Evolutionary conservation across 2,888 invertebrate species (phyloP), one percentile per base, ranked within the genome.

Genomic region (Cerastis rubricosa): DNA sequence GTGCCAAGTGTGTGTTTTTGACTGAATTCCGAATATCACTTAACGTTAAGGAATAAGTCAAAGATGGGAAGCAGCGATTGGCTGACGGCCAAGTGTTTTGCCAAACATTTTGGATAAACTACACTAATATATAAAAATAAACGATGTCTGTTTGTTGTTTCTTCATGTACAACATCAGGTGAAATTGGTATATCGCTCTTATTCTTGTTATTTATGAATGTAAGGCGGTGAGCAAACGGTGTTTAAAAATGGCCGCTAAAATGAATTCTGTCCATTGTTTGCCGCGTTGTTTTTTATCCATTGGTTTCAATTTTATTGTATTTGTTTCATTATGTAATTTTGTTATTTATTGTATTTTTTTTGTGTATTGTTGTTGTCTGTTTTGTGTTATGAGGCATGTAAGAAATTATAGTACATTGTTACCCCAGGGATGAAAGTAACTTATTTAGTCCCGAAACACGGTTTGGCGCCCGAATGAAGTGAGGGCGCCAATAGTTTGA

Each of bases 31-130:
- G 89, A 90, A 87, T 87, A 89, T 88, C 85, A 83, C 83, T 83
- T 81, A 84, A 70, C 78, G 80, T 72, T 81, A 79, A 86, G 85
- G 84, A 86, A 86, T 82, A 85, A 84, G 88, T 90, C 91, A 90
- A 90, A 89, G 91, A 91, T 90, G 90, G 90, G 85, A 86, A 89
- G 80, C 85, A 89, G 89, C 81, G 89, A 90, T 89, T 92, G 94
- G 93, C 90, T 17, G 68, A 47, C 57, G 22, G 92, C 92, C 94
- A 93, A 92, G 70, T 86, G 77, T 87, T 89, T 89, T 86, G 88
- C 83, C 88, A 87, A 89, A 88, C 78, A 78, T 75, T 78, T 78
- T 81, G 81, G 86, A 84, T 80, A 90, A 85, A 88, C 86, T 88
- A 87, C 80, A 87, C 86, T 88, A 79, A 86, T 86, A 86, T 71